Conservation (phyloP, 2,888 invertebrate species). For the Chaitophorus viminalis region DNA sequence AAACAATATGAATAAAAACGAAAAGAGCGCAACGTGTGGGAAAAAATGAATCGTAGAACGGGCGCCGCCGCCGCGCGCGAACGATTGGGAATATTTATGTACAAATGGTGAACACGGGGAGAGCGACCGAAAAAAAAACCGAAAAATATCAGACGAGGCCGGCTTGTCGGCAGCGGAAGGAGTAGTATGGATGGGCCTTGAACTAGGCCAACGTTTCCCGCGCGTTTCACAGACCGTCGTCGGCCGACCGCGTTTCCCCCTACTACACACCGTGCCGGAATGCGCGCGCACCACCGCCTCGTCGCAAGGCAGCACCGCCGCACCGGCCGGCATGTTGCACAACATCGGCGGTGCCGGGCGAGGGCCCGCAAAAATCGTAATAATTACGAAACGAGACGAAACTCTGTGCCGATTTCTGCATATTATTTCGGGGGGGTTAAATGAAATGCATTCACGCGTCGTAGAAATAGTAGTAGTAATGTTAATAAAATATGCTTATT, state of each 20-base stretch:
- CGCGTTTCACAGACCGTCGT: conserved; percentile 37
- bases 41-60: not conserved
- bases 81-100: not conserved
- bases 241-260: not conserved
- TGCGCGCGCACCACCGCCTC: conserved; percentile 27
- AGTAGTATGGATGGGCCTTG: conserved; percentile 33
- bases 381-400: not conserved
- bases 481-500: no score
- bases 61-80: not conserved
- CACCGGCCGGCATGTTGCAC: conserved; percentile 16
- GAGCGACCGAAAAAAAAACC: not conserved
- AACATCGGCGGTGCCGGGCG: not conserved
- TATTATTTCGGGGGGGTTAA: not conserved
- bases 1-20: no score
- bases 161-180: not conserved
- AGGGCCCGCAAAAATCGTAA: not conserved
- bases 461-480: no score
- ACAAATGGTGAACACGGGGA: not conserved
- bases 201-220: conserved; percentile 61
- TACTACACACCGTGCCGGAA: not conserved
- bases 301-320: not conserved
- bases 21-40: no score
- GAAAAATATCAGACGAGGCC: not conserved
- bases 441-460: no score
- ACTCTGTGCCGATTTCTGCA: not conserved